Evolutionary conservation across 2,888 invertebrate species (phyloP).

Genomic region (Synergus gifuensis): DNA sequence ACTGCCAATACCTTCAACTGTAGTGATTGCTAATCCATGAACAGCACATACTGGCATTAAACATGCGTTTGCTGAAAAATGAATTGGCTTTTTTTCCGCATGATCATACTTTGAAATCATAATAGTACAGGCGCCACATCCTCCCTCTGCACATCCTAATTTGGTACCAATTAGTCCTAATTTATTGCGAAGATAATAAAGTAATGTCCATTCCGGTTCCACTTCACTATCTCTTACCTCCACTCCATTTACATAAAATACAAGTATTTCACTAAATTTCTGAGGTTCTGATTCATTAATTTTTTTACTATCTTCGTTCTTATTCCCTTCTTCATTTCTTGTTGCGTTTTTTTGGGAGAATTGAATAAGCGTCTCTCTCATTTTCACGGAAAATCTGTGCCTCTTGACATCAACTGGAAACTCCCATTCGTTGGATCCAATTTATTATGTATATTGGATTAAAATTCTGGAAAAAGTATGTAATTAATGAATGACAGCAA

Average conservation of each 20-base stretch:
- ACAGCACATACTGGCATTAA: constrained; percentile 89
- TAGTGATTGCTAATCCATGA: constrained; percentile 91
- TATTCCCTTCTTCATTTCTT: not conserved
- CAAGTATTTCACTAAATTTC: constrained; percentile 67
- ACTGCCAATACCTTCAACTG: constrained; percentile 93
- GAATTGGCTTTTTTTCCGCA: constrained; percentile 78
- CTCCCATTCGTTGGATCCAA: not conserved
- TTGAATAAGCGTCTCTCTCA: not conserved
- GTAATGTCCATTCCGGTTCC: constrained; percentile 91
- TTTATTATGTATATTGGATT: not conserved
- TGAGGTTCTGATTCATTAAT: not conserved
- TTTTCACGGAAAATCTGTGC: not conserved
- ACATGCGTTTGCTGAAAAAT: constrained; percentile 91
- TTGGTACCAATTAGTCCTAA: constrained; percentile 90
- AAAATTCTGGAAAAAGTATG: not conserved
- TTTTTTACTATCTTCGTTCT: not conserved
- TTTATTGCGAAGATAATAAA: constrained; percentile 89
- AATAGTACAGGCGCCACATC: constrained; percentile 95
- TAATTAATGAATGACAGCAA: not conserved
- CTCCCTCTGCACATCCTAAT: constrained; percentile 93
- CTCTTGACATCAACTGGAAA: not conserved
- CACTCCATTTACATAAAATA: constrained; percentile 83
- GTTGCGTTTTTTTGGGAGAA: not conserved
- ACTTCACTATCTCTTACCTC: constrained; percentile 84
- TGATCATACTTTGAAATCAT: constrained; percentile 88